Evolutionary conservation across 1,140 invertebrate species (phyloP).

Genomic region (Drosophila paulistorum): DNA sequence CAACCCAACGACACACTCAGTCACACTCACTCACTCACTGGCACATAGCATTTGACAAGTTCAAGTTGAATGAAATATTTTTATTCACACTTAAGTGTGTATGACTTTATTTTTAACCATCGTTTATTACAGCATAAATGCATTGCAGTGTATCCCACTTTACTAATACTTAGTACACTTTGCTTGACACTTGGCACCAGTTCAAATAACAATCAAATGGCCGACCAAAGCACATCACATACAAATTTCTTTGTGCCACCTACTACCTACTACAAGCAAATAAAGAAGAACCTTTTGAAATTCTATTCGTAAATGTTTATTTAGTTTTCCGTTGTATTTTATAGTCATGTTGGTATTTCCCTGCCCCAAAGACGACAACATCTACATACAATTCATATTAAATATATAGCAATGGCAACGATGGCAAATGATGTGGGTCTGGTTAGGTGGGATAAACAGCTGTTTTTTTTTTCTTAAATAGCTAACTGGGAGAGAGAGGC

Average conservation of each 20-base stretch:
- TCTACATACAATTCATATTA: neutral
- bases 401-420: neutral
- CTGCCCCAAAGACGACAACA: slow-evolving; percentile 16
- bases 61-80: slow-evolving; percentile 74
- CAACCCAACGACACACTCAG: slow-evolving; percentile 6
- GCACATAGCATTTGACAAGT: slow-evolving; percentile 57
- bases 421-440: neutral
- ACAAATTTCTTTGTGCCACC: slow-evolving; percentile 23
- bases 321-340: slow-evolving; percentile 21
- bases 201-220: slow-evolving; percentile 6
- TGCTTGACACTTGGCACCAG: neutral
- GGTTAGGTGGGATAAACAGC: slow-evolving; percentile 38
- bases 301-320: slow-evolving; percentile 42
- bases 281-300: slow-evolving; percentile 46
- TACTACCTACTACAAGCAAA: neutral
- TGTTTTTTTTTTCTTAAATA: slow-evolving; percentile 46
- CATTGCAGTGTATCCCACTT: slow-evolving; percentile 23
- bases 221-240: slow-evolving; percentile 13
- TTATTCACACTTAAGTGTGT: slow-evolving; percentile 17
- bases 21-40: slow-evolving; percentile 6
- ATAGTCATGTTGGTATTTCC: slow-evolving; percentile 47
- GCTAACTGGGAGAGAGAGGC: slow-evolving; percentile 26
- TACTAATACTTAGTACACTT: slow-evolving; percentile 27
- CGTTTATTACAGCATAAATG: slow-evolving; percentile 63
- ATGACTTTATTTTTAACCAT: slow-evolving; percentile 62